phyloP scores from a whole-genome alignment of 2,888 invertebrate species.

The Apomyelois bistriatella region DNA sequence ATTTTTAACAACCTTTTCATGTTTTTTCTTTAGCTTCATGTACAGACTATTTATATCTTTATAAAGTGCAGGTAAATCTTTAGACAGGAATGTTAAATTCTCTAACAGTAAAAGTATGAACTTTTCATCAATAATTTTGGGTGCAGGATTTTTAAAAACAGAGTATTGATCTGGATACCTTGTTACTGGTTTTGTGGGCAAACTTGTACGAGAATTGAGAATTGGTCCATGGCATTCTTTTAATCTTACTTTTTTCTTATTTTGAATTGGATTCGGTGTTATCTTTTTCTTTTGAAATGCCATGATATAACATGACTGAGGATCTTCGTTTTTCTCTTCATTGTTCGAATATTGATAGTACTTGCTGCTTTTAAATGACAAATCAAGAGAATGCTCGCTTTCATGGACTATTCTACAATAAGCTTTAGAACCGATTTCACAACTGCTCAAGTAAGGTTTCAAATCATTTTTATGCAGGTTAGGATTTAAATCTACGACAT shows the following conservation, averaged over 20 bases:
- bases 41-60: conserved; percentile 55
- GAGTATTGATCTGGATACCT: conserved; percentile 28
- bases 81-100: conserved; percentile 52
- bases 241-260: conserved; percentile 30
- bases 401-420: conserved; percentile 27
- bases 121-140: conserved; percentile 53
- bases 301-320: conserved; percentile 47
- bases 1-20: conserved; percentile 39
- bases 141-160: conserved; percentile 39
- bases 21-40: conserved; percentile 47
- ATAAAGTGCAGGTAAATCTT: conserved; percentile 42
- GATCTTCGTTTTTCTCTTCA: conserved; percentile 31
- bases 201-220: conserved; percentile 17
- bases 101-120: conserved; percentile 58
- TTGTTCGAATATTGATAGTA: conserved; percentile 22
- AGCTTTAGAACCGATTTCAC: conserved; percentile 46
- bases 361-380: conserved; percentile 36
- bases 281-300: conserved; percentile 39
- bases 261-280: conserved; percentile 24
- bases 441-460: conserved; percentile 42
- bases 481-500: not conserved
- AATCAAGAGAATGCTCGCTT: conserved; percentile 35
- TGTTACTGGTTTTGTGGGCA: conserved; percentile 12
- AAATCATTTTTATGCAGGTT: conserved; percentile 26
- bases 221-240: conserved; percentile 27